These are phyloP conservation scores for Andinoacara biseriatus DNA, from an alignment of 2,113 vertebrate species.

Conservation along the genomic window DNA sequence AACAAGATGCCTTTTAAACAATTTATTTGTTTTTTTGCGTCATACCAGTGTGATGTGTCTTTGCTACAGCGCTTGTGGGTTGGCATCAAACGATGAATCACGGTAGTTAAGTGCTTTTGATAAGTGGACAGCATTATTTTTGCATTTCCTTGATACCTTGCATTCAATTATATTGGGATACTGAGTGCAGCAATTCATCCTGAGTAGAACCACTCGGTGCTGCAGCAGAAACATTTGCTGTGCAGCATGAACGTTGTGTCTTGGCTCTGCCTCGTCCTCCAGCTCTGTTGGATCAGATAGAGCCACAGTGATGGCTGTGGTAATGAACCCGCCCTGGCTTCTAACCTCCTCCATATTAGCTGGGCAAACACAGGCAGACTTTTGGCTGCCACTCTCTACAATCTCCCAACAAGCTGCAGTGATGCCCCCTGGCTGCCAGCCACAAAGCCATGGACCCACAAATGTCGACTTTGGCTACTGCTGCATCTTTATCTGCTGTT, in stretches of 20 bases:
- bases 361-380: constrained; percentile 52
- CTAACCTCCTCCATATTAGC: constrained; percentile 55
- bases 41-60: neutral
- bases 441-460: constrained; percentile 39
- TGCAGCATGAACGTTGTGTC: constrained; percentile 4
- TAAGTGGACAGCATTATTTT: neutral
- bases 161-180: neutral
- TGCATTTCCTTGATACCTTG: neutral
- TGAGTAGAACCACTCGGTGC: neutral
- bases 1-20: neutral
- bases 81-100: neutral
- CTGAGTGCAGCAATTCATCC: neutral
- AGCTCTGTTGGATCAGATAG: constrained; percentile 44
- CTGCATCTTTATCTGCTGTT: constrained; percentile 35
- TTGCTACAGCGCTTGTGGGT: neutral
- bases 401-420: constrained; percentile 54
- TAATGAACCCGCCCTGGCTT: constrained; percentile 54
- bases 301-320: constrained; percentile 17
- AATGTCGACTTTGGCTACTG: constrained; percentile 7
- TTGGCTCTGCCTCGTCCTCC: constrained; percentile 27
- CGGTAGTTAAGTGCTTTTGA: neutral
- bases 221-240: neutral
- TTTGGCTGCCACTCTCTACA: constrained; percentile 51
- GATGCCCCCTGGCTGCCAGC: constrained; percentile 40
- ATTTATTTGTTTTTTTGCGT: neutral